Base-by-base conservation (phyloP, 2,888 invertebrate species). In the Euproctis similis region DNA sequence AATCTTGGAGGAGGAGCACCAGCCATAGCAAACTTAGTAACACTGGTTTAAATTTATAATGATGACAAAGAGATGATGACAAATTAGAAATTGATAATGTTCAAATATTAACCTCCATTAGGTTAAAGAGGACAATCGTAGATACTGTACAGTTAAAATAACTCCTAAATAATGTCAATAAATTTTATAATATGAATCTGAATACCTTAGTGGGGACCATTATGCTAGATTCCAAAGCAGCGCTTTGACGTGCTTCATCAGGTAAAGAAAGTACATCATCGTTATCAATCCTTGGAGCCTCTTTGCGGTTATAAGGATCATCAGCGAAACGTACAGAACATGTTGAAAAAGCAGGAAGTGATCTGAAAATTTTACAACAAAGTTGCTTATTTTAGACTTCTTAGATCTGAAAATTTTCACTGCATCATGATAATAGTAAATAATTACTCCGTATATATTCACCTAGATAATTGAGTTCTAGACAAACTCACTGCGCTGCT, bases 131-230 rank as follows among this genome's bases (percentile, higher is more conserved):
- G n/a, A n/a, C n/a, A n/a, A n/a, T n/a, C n/a, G n/a, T n/a, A n/a
- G n/a, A n/a, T n/a, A n/a, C n/a, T n/a, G n/a, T n/a, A n/a, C n/a
- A n/a, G n/a, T n/a, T n/a, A n/a, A n/a, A n/a, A n/a, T n/a, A n/a
- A n/a, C n/a, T n/a, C n/a, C 1, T 18, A n/a, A 9, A 8, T n/a
- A 12, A 8, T 7, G 12, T 12, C n/a, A 24, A 5, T 4, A n/a
- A n/a, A n/a, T n/a, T n/a, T n/a, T n/a, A n/a, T n/a, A n/a, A n/a
- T 14, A 14, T 4, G 7, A 17, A 7, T n/a, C 3, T 8, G 16
- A 9, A 46, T 70, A 89, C 90, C 53, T 81, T 78, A 7, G 66
- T 67, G 24, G 88, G 81, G 5, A 90, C 86, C 14, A 78, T 71
- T 56, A 91, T 90, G 23, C 78, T 77, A 29, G 78, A 74, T 32